A percentile compares a stretch with the other conserved stretches of the same genome.
Conservation (phyloP, 2,113 vertebrate genomes). For the Gobius niger region DNA sequence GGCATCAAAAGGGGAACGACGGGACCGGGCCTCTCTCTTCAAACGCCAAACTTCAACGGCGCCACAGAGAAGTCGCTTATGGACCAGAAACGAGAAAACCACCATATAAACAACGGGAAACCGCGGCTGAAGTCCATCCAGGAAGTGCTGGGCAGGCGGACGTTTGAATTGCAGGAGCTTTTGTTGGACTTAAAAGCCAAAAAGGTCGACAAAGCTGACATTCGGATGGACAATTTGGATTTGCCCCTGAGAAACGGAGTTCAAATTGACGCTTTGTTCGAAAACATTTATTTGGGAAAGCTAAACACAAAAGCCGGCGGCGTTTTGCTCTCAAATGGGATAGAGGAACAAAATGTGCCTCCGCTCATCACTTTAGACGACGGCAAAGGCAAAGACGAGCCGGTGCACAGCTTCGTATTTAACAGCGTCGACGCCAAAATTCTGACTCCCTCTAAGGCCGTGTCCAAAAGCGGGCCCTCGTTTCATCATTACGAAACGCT, state of each 20-base stretch:
- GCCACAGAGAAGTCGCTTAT: slow-evolving; percentile 82
- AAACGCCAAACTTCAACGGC: slow-evolving; percentile 83
- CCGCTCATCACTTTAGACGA: slow-evolving; percentile 93
- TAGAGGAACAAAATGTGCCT: slow-evolving; percentile 78
- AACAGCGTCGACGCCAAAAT: slow-evolving; percentile 82
- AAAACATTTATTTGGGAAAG: slow-evolving; percentile 91
- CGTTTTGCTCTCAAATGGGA: slow-evolving; percentile 47
- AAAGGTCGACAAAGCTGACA: slow-evolving; percentile 96
- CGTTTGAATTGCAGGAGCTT: slow-evolving; percentile 90
- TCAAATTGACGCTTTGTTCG: slow-evolving; percentile 89
- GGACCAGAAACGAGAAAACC: slow-evolving; percentile 84
- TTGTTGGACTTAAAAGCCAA: slow-evolving; percentile 94
- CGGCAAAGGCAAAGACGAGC: slow-evolving; percentile 88
- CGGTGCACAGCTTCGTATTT: slow-evolving; percentile 84
- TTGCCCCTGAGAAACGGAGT: slow-evolving; percentile 86
- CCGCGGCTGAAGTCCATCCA: slow-evolving; percentile 78
- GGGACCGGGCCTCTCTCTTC: slow-evolving; percentile 90
- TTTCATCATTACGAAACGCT: slow-evolving; percentile 83
- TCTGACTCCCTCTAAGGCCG: slow-evolving; percentile 80
- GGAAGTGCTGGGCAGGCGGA: slow-evolving; percentile 76
- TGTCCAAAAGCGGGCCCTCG: slow-evolving; percentile 80
- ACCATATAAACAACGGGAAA: slow-evolving; percentile 84
- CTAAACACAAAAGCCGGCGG: slow-evolving; percentile 84
- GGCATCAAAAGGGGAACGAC: slow-evolving; percentile 98
- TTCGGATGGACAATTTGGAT: slow-evolving; percentile 94